A percentile compares a stretch with the other conserved stretches of the same genome.
Conservation (phyloP, 2,113 vertebrate species). For the Peucedramus taeniatus region DNA sequence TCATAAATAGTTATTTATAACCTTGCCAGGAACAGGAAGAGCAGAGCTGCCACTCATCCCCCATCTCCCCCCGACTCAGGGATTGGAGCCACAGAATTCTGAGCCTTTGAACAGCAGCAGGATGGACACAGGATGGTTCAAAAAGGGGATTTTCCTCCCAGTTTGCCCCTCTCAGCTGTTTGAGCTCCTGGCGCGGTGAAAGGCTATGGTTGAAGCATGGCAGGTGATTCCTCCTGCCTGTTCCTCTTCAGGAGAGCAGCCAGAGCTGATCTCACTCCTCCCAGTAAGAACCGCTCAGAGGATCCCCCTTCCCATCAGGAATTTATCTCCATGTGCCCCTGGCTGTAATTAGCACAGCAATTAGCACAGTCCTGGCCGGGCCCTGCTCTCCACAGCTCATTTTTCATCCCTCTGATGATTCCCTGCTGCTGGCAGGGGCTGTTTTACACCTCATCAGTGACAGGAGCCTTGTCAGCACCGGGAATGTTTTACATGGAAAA, state of each 20-base stretch:
- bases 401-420: slow-evolving; percentile 2
- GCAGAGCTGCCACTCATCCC: background rate
- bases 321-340: background rate
- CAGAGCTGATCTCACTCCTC: background rate
- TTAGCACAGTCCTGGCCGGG: slow-evolving; percentile 13
- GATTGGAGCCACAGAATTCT: background rate
- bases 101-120: background rate
- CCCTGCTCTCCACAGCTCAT: background rate
- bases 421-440: slow-evolving; percentile 6
- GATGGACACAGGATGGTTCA: background rate
- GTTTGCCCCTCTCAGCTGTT: background rate
- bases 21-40: background rate
- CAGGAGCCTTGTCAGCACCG: background rate
- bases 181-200: background rate
- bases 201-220: accelerated
- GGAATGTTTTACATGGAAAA: background rate
- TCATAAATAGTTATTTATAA: background rate
- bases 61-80: background rate
- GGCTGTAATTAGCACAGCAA: background rate
- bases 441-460: slow-evolving; percentile 10
- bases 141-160: background rate
- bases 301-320: background rate
- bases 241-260: background rate
- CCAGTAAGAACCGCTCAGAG: background rate
- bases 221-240: background rate